Conservation (phyloP, 2,113 vertebrate genomes). For the Colinus virginianus region DNA sequence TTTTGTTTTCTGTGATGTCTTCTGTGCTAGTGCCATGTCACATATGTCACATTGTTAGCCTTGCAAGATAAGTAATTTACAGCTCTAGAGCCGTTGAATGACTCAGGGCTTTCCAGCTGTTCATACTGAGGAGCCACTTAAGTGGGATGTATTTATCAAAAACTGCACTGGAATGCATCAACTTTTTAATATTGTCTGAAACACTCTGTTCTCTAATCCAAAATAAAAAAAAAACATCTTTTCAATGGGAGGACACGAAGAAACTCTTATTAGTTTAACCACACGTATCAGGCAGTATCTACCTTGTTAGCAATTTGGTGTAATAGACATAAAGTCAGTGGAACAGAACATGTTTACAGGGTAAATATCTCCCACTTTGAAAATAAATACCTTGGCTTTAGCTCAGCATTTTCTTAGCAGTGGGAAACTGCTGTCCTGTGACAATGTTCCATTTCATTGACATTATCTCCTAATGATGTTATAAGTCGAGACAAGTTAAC, state of each 20-base stretch:
- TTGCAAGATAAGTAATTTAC: neutral
- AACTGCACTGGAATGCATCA: neutral
- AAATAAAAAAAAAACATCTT: constrained; percentile 15
- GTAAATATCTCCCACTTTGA: constrained; percentile 70
- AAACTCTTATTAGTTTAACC: constrained; percentile 50
- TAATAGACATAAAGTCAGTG: constrained; percentile 54
- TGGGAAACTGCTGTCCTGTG: constrained; percentile 60
- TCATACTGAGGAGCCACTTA: neutral
- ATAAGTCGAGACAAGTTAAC: constrained; percentile 36
- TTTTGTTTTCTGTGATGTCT: neutral
- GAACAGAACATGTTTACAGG: constrained; percentile 69
- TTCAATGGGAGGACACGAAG: neutral
- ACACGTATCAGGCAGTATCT: constrained; percentile 15
- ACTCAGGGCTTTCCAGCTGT: neutral
- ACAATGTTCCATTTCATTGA: constrained; percentile 45
- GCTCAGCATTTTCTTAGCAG: constrained; percentile 66
- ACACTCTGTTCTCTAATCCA: constrained; percentile 5
- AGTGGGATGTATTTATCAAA: neutral
- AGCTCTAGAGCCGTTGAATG: neutral
- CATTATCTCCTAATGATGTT: constrained; percentile 53
- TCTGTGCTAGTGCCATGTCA: neutral
- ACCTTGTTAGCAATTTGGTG: constrained; percentile 36
- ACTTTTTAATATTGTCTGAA: constrained; percentile 10
- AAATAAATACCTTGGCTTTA: constrained; percentile 69
- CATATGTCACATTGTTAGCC: neutral